Percentiles rank a stretch among this genome's conserved stretches.
Conservation (phyloP, 2,888 invertebrate species). For the Oscheius sp. region DNA sequence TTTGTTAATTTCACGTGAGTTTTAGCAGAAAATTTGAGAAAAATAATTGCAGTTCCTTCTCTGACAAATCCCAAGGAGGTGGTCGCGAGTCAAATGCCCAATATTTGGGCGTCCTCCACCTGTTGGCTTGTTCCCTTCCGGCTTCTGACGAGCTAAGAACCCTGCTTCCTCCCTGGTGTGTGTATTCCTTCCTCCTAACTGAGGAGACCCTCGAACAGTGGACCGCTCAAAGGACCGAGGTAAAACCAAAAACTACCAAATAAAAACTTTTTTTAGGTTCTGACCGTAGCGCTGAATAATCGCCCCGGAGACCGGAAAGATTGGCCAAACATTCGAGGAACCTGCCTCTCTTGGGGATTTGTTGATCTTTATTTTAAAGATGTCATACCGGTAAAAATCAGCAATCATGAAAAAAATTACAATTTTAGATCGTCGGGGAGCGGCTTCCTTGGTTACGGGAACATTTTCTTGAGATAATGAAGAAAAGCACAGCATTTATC, state of each 20-base stretch:
- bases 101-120: conserved; percentile 81
- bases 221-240: conserved; percentile 50
- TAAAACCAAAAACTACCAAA: conserved; percentile 1
- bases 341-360: conserved; percentile 54
- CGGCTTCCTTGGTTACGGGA: conserved; percentile 50
- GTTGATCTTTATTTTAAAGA: conserved; percentile 54
- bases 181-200: conserved; percentile 52
- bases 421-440: conserved; percentile 47
- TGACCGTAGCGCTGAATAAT: conserved; percentile 44
- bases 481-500: conserved; percentile 46
- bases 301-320: conserved; percentile 10
- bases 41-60: conserved; percentile 86
- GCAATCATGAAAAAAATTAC: not conserved
- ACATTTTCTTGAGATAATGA: conserved; percentile 45
- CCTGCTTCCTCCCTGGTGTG: conserved; percentile 32
- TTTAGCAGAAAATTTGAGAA: not conserved
- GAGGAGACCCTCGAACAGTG: conserved; percentile 47
- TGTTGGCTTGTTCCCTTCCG: conserved; percentile 47
- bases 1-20: conserved; percentile 48
- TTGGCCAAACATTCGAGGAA: conserved; percentile 37
- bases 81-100: conserved; percentile 80
- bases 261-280: conserved; percentile 24
- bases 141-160: conserved; percentile 39
- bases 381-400: conserved; percentile 49
- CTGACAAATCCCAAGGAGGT: conserved; percentile 91